Evolutionary conservation across 2,113 vertebrate species (phyloP), one percentile per base, ranked within the genome.

Genomic region (Mesembrinibis cayennensis): DNA sequence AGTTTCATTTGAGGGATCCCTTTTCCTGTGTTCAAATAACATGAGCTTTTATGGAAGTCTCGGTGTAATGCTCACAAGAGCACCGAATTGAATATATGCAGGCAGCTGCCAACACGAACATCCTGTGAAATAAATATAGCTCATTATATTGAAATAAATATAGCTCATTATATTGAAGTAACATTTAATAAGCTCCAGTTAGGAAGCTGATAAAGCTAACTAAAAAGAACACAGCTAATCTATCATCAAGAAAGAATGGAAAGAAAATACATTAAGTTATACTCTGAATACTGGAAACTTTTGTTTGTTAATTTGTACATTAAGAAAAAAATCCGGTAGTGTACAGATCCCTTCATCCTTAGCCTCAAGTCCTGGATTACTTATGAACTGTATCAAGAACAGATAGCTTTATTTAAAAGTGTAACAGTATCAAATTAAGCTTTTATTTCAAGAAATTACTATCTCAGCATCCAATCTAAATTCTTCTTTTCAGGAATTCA

Each of bases 71-170:
- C 76, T 90, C 55, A 42, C 26, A 82, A 53, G 23, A 87, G 55
- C 69, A 44, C 69, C 45, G 77, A 49, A 58, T 3, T 63, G 27
- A 90, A 94, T 34, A 61, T 10, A 23, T 34, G 59, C 76, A 86
- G 45, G 85, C 79, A 92, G 87, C 71, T 91, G 95, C 76, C 82
- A 95, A 72, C 50, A 70, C 4, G 62, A 97, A 90, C 82, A 88
- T 53, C 91, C 93, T 71, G 86, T 67, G 67, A 93, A 89, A 95
- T 70, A 95, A 93, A 93, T 89, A 88, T 21, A 84, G 53, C 44
- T 95, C 74, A 71, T 94, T 91, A 87, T 56, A 87, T 6, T 90
- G 72, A 92, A 91, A 66, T 55, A 93, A 89, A 93, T 88, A 88
- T 20, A 83, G 52, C 42, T 95, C 70, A 71, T 94, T 91, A 87